Evolutionary conservation across 2,888 invertebrate genomes (phyloP).

Genomic region (Syrista parreyssii): DNA sequence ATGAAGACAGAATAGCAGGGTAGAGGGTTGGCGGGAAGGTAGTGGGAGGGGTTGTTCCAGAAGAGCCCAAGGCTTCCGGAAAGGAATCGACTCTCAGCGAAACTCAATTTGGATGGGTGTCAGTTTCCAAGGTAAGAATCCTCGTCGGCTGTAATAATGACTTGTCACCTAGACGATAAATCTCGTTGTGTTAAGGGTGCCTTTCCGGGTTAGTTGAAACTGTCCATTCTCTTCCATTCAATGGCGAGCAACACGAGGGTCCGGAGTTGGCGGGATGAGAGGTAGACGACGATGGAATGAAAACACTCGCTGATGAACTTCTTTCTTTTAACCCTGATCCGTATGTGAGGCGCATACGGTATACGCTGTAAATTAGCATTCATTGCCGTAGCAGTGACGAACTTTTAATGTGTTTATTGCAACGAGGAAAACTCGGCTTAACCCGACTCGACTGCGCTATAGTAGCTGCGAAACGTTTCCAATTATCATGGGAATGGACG

Average conservation of each 20-base stretch:
- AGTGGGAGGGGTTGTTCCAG: no score
- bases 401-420: no score
- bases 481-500: no score
- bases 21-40: no score
- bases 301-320: constrained; percentile 29
- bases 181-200: constrained; percentile 25
- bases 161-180: constrained; percentile 21
- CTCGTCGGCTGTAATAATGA: no score
- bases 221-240: constrained; percentile 23
- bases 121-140: no score
- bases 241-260: constrained; percentile 13
- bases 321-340: constrained; percentile 15
- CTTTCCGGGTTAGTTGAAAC: constrained; percentile 23
- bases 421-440: no score
- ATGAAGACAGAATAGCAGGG: no score
- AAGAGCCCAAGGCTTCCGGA: constrained; percentile 18
- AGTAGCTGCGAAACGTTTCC: no score
- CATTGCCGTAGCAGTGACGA: no score
- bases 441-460: no score
- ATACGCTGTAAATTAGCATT: constrained; percentile 3
- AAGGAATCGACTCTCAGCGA: constrained; percentile 16
- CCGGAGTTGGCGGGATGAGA: background rate
- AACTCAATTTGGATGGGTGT: no score
- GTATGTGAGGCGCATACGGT: constrained; percentile 20
- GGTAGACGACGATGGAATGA: constrained; percentile 4